phyloP scores from a whole-genome alignment of 2,113 vertebrate species.

The Coptodon bakossiorum region DNA sequence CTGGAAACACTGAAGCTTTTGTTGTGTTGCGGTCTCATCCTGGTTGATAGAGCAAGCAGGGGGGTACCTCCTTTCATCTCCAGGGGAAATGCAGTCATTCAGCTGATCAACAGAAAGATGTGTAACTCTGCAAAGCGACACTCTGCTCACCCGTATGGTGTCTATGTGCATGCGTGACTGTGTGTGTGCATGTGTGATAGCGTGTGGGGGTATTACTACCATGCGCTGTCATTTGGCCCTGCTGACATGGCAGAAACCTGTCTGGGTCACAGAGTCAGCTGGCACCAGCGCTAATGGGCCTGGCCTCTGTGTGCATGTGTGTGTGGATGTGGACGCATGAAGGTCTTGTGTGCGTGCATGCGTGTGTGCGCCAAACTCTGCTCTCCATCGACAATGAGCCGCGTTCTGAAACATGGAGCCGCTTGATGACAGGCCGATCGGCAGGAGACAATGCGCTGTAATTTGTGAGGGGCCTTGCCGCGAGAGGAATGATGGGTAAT shows the following conservation, averaged over 20 bases:
- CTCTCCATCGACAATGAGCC: constrained; percentile 47
- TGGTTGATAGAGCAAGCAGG: not conserved
- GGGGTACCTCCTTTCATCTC: constrained; percentile 5
- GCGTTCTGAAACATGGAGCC: constrained; percentile 70
- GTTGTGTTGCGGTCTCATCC: not conserved
- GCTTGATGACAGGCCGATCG: constrained; percentile 75
- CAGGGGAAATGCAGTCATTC: not conserved
- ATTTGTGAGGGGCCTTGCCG: constrained; percentile 76
- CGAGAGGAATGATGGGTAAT: constrained; percentile 75
- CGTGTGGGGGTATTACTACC: constrained; percentile 27
- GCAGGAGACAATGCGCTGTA: constrained; percentile 72
- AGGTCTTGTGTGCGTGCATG: not conserved
- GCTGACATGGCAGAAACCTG: constrained; percentile 71
- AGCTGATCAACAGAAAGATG: constrained; percentile 30
- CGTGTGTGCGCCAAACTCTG: constrained; percentile 8
- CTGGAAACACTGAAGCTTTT: not conserved
- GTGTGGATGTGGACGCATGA: constrained; percentile 7
- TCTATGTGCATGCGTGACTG: not conserved
- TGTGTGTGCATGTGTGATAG: not conserved
- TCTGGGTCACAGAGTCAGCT: constrained; percentile 80
- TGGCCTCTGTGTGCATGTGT: constrained; percentile 27
- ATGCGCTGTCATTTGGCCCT: constrained; percentile 63
- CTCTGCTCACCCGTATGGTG: not conserved
- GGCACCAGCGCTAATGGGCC: constrained; percentile 75
- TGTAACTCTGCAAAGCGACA: constrained; percentile 18